phyloP scores from a whole-genome alignment of 2,888 invertebrate species.

The Campopleginae sp. region DNA sequence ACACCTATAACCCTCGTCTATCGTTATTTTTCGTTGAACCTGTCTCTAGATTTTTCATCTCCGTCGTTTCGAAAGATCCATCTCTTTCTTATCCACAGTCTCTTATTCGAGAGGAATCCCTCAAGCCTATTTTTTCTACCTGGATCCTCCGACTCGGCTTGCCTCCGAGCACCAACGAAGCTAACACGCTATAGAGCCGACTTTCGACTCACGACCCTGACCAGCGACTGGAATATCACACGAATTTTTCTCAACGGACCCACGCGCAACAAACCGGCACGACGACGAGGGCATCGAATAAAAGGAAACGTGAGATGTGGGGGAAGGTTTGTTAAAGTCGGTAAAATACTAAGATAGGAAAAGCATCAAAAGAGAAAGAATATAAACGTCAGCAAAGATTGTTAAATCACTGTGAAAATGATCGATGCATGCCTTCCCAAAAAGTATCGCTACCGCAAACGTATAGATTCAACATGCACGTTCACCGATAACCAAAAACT shows the following conservation, averaged over 20 bases:
- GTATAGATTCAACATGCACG: background rate
- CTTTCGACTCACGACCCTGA: slow-evolving; percentile 41
- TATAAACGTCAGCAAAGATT: slow-evolving; percentile 14
- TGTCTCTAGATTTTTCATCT: slow-evolving; percentile 18
- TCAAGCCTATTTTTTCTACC: slow-evolving; percentile 57
- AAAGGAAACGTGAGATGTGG: background rate
- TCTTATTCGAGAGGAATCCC: slow-evolving; percentile 35
- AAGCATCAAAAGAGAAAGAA: background rate
- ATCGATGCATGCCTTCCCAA: slow-evolving; percentile 27
- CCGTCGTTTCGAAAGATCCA: background rate
- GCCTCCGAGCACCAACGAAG: slow-evolving; percentile 1
- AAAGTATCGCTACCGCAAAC: background rate
- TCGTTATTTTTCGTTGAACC: slow-evolving; percentile 45
- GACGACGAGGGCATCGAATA: background rate
- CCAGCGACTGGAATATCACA: slow-evolving; percentile 58
- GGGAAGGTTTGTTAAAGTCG: background rate
- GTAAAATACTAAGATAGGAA: background rate
- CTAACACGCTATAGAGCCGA: slow-evolving; percentile 48
- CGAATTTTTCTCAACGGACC: slow-evolving; percentile 37
- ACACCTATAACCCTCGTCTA: slow-evolving; percentile 53
- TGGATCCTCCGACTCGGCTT: slow-evolving; percentile 19
- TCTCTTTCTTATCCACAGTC: slow-evolving; percentile 23
- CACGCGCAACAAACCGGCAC: slow-evolving; percentile 5
- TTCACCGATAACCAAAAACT: background rate
- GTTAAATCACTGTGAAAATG: slow-evolving; percentile 13